Evolutionary conservation across 1,140 invertebrate genomes (phyloP).

Genomic region (Pseudobourletiella spinata): DNA sequence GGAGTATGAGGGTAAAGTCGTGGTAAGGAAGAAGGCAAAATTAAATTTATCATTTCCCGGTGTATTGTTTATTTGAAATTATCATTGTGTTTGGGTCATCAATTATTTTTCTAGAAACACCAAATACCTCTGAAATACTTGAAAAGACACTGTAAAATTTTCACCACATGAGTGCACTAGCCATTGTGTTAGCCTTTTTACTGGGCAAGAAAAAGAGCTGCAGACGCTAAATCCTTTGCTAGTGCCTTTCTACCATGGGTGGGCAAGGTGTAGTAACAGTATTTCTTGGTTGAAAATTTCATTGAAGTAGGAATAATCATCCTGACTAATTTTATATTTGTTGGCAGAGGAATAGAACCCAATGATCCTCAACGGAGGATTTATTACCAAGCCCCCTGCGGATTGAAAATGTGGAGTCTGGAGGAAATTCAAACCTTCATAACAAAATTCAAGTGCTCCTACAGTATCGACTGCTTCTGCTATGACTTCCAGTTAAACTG

Average conservation of each 20-base stretch:
- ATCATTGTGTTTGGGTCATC: too few relatives aligned
- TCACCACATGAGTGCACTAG: not conserved
- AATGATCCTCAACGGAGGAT: slow-evolving; percentile 45
- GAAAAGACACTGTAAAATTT: not conserved
- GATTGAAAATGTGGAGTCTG: slow-evolving; percentile 62
- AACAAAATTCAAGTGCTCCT: slow-evolving; percentile 54
- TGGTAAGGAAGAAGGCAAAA: not conserved
- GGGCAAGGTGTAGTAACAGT: slow-evolving; percentile 46
- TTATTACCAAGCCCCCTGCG: slow-evolving; percentile 79
- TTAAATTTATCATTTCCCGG: too few relatives aligned
- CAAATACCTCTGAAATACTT: not conserved
- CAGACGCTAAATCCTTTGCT: slow-evolving; percentile 59
- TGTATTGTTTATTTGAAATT: too few relatives aligned
- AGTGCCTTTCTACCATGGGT: slow-evolving; percentile 77
- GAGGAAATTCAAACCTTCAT: slow-evolving; percentile 73
- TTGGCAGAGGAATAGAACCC: slow-evolving; percentile 40
- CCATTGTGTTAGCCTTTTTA: not conserved
- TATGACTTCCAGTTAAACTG: slow-evolving; percentile 70
- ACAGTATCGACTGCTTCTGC: slow-evolving; percentile 84
- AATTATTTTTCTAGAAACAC: not conserved
- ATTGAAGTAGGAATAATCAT: not conserved
- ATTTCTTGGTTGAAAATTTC: not conserved
- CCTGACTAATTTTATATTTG: not conserved
- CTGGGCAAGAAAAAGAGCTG: not conserved
- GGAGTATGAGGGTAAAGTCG: not conserved